Evolutionary conservation across 2,797 vertebrate genomes (phyloP).

Genomic region (Pangasius krempfi): DNA sequence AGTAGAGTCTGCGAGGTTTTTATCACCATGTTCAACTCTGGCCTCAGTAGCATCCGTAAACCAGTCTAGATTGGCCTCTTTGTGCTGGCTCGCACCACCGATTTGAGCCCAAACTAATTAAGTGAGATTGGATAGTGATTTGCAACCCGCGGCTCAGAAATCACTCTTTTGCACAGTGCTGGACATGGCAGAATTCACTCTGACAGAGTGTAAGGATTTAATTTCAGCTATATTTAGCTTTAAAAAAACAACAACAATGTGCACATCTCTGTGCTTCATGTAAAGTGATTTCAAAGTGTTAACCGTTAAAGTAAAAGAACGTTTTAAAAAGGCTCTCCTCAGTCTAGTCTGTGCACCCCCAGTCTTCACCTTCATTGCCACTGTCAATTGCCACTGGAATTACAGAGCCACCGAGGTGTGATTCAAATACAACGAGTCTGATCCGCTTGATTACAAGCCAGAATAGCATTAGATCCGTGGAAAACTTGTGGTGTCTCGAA

Average conservation of each 20-base stretch:
- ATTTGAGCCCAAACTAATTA: background rate
- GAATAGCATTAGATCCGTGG: slow-evolving; percentile 19
- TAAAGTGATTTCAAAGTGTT: background rate
- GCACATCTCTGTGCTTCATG: background rate
- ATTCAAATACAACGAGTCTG: slow-evolving; percentile 22
- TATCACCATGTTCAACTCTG: background rate
- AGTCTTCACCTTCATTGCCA: slow-evolving; percentile 38
- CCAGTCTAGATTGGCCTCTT: no score
- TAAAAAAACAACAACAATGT: background rate
- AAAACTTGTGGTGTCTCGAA: background rate
- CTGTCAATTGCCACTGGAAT: slow-evolving; percentile 16
- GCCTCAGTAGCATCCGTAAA: no score
- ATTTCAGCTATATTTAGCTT: background rate
- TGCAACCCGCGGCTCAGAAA: background rate
- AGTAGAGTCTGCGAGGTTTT: background rate
- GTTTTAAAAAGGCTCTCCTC: background rate
- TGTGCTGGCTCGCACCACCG: background rate
- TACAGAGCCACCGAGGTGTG: slow-evolving; percentile 24
- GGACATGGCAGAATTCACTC: background rate
- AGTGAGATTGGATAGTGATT: background rate
- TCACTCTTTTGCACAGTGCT: background rate
- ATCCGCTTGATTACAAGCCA: slow-evolving; percentile 27
- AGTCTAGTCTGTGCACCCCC: background rate
- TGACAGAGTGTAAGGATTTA: background rate
- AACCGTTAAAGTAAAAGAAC: background rate